Conservation (phyloP, 2,888 invertebrate genomes). For the Cheilosia scutellata region DNA sequence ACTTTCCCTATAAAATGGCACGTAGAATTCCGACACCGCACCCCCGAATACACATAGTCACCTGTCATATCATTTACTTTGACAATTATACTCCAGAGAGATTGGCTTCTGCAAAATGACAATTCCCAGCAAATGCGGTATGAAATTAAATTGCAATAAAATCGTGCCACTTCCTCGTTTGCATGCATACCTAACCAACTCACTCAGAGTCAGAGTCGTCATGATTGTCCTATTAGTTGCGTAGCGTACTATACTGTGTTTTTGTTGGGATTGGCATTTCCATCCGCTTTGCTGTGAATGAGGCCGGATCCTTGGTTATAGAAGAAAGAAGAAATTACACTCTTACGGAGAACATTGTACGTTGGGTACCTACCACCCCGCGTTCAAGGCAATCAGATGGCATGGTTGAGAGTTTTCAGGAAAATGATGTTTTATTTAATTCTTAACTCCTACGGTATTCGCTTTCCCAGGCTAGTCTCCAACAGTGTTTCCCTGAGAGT, state of each 20-base stretch:
- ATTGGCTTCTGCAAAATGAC: conserved; percentile 68
- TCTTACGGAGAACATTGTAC: conserved; percentile 8
- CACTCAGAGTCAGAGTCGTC: conserved; percentile 9
- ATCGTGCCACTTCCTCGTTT: conserved; percentile 54
- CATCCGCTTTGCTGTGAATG: conserved; percentile 8
- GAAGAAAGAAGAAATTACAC: conserved; percentile 34
- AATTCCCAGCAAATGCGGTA: conserved; percentile 71
- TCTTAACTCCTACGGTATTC: conserved; percentile 49
- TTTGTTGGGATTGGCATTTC: not conserved
- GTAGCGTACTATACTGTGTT: not conserved
- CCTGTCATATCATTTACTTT: conserved; percentile 73
- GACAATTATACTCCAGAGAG: conserved; percentile 70
- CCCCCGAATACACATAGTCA: conserved; percentile 53
- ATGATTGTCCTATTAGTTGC: conserved; percentile 27
- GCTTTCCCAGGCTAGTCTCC: not conserved
- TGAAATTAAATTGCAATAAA: conserved; percentile 75
- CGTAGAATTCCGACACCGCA: conserved; percentile 23
- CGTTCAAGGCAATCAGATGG: conserved; percentile 30
- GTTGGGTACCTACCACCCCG: not conserved
- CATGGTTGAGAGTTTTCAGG: conserved; percentile 8
- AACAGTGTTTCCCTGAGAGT: conserved; percentile 26
- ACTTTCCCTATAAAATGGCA: conserved; percentile 47
- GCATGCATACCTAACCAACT: conserved; percentile 29
- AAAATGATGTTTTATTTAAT: conserved; percentile 66
- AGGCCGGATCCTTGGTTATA: not conserved